These are phyloP conservation scores for Epirrhoe tristata DNA, from an alignment of 2,888 invertebrate genomes.

Conservation along the genomic window DNA sequence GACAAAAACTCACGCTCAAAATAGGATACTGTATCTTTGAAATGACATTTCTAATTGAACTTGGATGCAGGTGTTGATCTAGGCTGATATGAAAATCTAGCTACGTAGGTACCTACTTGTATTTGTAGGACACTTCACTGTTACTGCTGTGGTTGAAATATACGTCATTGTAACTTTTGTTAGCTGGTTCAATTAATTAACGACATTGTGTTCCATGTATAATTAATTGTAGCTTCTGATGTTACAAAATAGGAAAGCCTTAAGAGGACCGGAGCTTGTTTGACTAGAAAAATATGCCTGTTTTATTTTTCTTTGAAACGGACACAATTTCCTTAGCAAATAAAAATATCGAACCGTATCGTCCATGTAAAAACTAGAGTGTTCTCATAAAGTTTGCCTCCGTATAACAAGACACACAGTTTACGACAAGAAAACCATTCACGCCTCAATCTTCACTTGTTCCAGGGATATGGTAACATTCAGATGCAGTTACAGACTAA, in stretches of 20 bases:
- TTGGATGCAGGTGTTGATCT: slow-evolving; percentile 24
- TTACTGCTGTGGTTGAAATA: background rate
- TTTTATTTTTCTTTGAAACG: background rate
- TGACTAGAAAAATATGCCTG: background rate
- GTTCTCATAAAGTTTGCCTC: slow-evolving; percentile 64
- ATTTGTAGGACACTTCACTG: background rate
- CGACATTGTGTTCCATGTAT: too few species aligned
- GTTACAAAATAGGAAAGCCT: background rate
- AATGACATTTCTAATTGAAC: slow-evolving; percentile 31
- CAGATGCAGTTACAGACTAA: slow-evolving; percentile 77
- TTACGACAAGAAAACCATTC: slow-evolving; percentile 72
- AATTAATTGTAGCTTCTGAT: background rate
- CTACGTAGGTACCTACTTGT: background rate
- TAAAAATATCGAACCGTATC: slow-evolving; percentile 42
- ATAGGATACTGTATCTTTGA: slow-evolving; percentile 35
- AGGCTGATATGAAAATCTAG: slow-evolving; percentile 6
- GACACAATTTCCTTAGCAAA: slow-evolving; percentile 33
- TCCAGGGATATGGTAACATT: slow-evolving; percentile 77
- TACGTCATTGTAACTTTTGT: background rate
- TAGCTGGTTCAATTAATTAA: too few species aligned
- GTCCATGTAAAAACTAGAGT: slow-evolving; percentile 54
- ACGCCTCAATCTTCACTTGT: slow-evolving; percentile 80
- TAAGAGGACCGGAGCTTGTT: background rate
- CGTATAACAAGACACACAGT: slow-evolving; percentile 72
- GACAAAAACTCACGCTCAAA: slow-evolving; percentile 30